Evolutionary conservation across 1,140 invertebrate genomes (phyloP).

Genomic region (Chrysopa pallens): DNA sequence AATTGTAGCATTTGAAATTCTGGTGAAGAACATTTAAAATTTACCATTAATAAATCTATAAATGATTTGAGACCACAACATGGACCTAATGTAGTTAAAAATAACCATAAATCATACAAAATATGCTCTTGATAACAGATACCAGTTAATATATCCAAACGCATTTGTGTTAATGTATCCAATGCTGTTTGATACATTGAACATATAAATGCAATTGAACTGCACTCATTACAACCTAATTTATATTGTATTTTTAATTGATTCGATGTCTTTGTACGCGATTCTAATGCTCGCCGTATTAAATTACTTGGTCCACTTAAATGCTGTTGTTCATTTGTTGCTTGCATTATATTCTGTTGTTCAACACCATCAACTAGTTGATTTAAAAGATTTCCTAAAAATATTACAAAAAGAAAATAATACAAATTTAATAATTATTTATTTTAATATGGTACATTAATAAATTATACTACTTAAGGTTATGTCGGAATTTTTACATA

Average conservation of each 20-base stretch:
- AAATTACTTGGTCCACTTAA: neutral
- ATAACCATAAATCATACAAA: conserved; percentile 80
- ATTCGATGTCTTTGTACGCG: conserved; percentile 32
- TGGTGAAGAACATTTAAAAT: conserved; percentile 57
- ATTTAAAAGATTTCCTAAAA: conserved; percentile 26
- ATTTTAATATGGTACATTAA: neutral
- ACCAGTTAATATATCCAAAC: conserved; percentile 87
- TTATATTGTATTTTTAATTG: conserved; percentile 44
- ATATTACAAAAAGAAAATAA: conserved; percentile 2
- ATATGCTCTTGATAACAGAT: conserved; percentile 87
- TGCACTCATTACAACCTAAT: conserved; percentile 61
- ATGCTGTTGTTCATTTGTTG: neutral
- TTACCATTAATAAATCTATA: conserved; percentile 64
- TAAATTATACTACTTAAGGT: neutral
- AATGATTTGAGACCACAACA: conserved; percentile 80
- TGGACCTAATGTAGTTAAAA: conserved; percentile 72
- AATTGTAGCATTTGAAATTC: conserved; percentile 85
- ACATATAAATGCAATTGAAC: conserved; percentile 68
- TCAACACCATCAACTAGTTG: conserved; percentile 27
- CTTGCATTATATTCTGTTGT: conserved; percentile 4
- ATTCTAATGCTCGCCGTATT: conserved; percentile 25
- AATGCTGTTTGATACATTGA: conserved; percentile 82
- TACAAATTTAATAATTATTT: too few species aligned
- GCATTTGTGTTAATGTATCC: conserved; percentile 76
- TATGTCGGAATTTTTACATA: too few species aligned